These are phyloP conservation scores for Pomacea maculata DNA, from an alignment of 1,140 invertebrate species.

Conservation along the genomic window DNA sequence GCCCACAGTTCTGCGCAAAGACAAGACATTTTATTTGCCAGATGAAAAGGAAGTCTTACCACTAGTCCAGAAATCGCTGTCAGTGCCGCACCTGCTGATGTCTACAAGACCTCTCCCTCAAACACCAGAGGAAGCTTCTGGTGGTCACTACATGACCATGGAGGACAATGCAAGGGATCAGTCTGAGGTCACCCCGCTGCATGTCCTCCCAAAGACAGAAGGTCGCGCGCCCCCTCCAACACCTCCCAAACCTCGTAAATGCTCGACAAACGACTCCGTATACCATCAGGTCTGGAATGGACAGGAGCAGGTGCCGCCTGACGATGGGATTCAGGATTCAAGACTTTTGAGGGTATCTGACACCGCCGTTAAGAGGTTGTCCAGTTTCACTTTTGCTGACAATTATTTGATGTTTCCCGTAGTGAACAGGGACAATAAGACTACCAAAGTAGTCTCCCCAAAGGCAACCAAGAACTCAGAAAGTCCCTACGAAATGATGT, in stretches of 20 bases:
- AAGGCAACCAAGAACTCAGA: too few relatives aligned
- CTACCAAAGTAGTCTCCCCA: neutral
- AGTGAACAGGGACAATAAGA: neutral
- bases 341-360: neutral
- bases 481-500: neutral
- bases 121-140: neutral
- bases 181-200: too few relatives aligned
- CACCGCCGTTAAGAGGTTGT: neutral
- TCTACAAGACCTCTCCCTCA: neutral
- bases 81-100: neutral
- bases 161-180: neutral
- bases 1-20: slow-evolving; percentile 11
- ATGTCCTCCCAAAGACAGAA: too few relatives aligned
- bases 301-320: neutral
- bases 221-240: neutral
- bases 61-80: neutral
- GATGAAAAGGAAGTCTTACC: slow-evolving; percentile 2
- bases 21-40: slow-evolving; percentile 5
- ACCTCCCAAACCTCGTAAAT: slow-evolving; percentile 8
- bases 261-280: neutral
- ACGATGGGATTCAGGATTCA: too few relatives aligned
- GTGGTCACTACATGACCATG: slow-evolving; percentile 16
- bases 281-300: slow-evolving; percentile 17
- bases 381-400: slow-evolving; percentile 11
- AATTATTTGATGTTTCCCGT: slow-evolving; percentile 5